A percentile compares a stretch with the other conserved stretches of the same genome.
phyloP scores from a whole-genome alignment of 2,888 invertebrate genomes.

The Ornithoptera alexandrae region DNA sequence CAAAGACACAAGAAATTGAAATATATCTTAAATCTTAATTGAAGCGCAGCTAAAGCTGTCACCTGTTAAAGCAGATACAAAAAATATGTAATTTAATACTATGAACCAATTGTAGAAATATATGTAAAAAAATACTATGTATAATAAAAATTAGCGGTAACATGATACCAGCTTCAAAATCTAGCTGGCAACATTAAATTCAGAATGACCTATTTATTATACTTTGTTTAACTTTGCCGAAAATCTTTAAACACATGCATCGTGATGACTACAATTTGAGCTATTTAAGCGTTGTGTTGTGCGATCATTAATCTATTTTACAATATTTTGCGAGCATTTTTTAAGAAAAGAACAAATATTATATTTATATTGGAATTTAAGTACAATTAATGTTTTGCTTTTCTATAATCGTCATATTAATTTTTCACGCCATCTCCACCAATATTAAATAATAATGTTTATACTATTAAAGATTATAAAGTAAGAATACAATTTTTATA shows the following conservation, averaged over 20 bases:
- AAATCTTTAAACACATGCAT: not conserved
- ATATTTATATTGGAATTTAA: slow-evolving; percentile 13
- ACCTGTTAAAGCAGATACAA: not conserved
- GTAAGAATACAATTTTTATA: slow-evolving; percentile 1
- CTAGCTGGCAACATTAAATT: not conserved
- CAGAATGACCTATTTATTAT: not conserved
- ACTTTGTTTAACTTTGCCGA: too few relatives aligned
- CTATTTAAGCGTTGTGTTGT: slow-evolving; percentile 24
- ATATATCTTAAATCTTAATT: not conserved
- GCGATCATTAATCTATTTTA: slow-evolving; percentile 16
- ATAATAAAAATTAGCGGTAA: too few relatives aligned
- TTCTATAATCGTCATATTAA: slow-evolving; percentile 1
- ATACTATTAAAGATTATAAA: slow-evolving; percentile 6
- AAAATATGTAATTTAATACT: not conserved
- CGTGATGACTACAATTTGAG: slow-evolving; percentile 16
- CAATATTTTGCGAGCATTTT: slow-evolving; percentile 1
- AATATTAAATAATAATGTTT: not conserved
- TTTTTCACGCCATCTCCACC: not conserved
- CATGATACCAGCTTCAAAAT: not conserved
- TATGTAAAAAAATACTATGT: not conserved
- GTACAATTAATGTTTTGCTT: slow-evolving; percentile 10
- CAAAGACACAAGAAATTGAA: not conserved
- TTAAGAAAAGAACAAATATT: not conserved
- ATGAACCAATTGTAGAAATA: not conserved
- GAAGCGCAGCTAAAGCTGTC: not conserved